Conservation (phyloP, 2,888 invertebrate species). For the Microchrysa polita region DNA sequence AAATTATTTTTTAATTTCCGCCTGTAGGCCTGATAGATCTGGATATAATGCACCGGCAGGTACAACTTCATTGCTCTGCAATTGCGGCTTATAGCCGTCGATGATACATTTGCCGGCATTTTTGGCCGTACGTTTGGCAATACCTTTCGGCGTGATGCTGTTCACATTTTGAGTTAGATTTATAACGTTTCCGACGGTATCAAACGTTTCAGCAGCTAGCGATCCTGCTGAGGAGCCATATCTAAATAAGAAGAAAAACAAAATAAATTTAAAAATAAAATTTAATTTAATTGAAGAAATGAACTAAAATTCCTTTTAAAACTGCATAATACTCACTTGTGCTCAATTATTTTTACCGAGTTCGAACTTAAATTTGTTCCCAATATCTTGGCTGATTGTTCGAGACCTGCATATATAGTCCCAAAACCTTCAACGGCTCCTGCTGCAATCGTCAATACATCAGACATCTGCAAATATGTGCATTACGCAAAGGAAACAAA, state of each 20-base stretch:
- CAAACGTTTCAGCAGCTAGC: conserved; percentile 73
- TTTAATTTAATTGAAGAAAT: background rate
- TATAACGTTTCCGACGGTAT: conserved; percentile 76
- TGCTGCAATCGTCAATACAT: conserved; percentile 73
- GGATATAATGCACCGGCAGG: conserved; percentile 61
- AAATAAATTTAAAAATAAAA: background rate
- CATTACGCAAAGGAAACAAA: background rate
- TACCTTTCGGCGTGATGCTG: conserved; percentile 73
- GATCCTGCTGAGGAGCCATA: conserved; percentile 75
- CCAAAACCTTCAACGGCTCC: conserved; percentile 77
- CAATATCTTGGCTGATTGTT: conserved; percentile 74
- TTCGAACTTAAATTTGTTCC: conserved; percentile 74
- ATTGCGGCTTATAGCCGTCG: conserved; percentile 60
- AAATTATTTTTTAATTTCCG: conserved; percentile 26
- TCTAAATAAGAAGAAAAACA: conserved; percentile 61
- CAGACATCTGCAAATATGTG: conserved; percentile 60
- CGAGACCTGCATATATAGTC: conserved; percentile 76
- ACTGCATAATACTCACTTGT: too few relatives aligned
- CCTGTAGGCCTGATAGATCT: conserved; percentile 54
- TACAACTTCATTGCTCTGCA: conserved; percentile 54
- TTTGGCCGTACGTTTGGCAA: conserved; percentile 72
- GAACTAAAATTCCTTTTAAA: too few relatives aligned
- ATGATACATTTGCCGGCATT: conserved; percentile 70
- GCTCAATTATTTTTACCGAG: conserved; percentile 77
- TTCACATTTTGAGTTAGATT: conserved; percentile 72